A percentile compares a stretch with the other conserved stretches of the same genome.
phyloP scores from a whole-genome alignment of 2,888 invertebrate genomes.

The Cephalotes varians region DNA sequence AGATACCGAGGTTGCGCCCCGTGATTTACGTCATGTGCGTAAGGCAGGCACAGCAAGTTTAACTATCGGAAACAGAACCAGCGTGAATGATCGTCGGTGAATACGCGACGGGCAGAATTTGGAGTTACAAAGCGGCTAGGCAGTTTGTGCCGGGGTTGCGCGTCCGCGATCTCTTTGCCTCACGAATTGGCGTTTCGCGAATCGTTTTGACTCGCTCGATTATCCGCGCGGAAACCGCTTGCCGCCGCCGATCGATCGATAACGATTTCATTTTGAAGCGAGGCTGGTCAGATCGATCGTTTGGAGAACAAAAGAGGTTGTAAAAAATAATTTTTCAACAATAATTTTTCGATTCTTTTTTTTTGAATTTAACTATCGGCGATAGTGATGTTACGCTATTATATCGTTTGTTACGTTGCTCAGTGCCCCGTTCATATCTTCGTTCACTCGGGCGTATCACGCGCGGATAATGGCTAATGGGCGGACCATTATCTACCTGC shows the following conservation, averaged over 20 bases:
- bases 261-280: not conserved
- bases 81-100: slow-evolving; percentile 44
- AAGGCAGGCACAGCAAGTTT: slow-evolving; percentile 42
- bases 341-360: not conserved
- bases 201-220: slow-evolving; percentile 9
- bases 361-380: not conserved
- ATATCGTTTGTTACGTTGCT: not conserved
- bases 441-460: not conserved
- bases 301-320: not conserved
- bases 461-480: slow-evolving; percentile 11
- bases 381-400: not conserved
- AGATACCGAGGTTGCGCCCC: slow-evolving; percentile 49
- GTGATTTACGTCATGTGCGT: slow-evolving; percentile 54
- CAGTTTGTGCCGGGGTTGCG: not conserved
- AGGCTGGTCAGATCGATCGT: not conserved
- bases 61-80: slow-evolving; percentile 52
- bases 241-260: slow-evolving; percentile 6
- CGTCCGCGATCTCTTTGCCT: slow-evolving; percentile 36
- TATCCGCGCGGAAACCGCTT: slow-evolving; percentile 13
- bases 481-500: slow-evolving; percentile 1
- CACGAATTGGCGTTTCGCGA: not conserved
- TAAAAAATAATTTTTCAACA: not conserved
- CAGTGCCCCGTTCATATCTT: not conserved
- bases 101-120: slow-evolving; percentile 16
- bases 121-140: slow-evolving; percentile 21